Evolutionary conservation across 2,113 vertebrate species (phyloP), one percentile per base, ranked within the genome.

Genomic region (Oriolus oriolus): DNA sequence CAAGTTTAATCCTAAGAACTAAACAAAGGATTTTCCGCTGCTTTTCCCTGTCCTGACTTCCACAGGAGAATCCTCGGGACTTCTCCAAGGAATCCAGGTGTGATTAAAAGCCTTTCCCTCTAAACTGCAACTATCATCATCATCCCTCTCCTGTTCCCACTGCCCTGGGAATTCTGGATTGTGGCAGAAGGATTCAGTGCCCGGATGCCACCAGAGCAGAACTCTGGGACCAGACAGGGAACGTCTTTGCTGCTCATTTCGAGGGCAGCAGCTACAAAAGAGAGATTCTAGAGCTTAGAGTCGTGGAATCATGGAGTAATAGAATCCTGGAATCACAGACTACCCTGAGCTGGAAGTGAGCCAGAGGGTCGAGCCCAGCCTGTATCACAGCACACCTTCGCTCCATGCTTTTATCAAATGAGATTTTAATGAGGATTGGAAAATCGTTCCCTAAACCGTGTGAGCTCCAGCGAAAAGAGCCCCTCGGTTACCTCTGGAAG

Each of bases 381-480:
- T 3, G 0, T 18, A 6, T 33, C 3, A 3, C 33, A 27, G 21
- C 31, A 9, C n/a, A 14, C 61, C 42, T 24, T 35, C 74, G 4
- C 16, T 26, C n/a, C 50, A 1, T 0, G 0, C 6, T 3, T 3
- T 18, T 2, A 0, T 3, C n/a, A 33, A 23, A 17, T 1, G 7
- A 1, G 13, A 8, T 20, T 9, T 60, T 7, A 11, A 11, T 6
- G 8, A 39, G 27, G 8, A 7, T 7, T 56, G 52, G 31, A 19
- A 59, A 82, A 63, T 15, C 7, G 16, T 13, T 10, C 57, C 45
- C 74, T 35, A 26, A 83, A 15, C 26, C n/a, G 1, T 1, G 66
- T 22, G 52, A 52, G 18, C 24, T 10, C 3, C 27, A 8, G 26
- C 2, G 6, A 28, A 18, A 49, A 20, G 54, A 60, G 41, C 37